Percentiles rank a stretch among this genome's conserved stretches.
Evolutionary conservation across 2,888 invertebrate genomes (phyloP).

Genomic region (Pterobdella sp.): DNA sequence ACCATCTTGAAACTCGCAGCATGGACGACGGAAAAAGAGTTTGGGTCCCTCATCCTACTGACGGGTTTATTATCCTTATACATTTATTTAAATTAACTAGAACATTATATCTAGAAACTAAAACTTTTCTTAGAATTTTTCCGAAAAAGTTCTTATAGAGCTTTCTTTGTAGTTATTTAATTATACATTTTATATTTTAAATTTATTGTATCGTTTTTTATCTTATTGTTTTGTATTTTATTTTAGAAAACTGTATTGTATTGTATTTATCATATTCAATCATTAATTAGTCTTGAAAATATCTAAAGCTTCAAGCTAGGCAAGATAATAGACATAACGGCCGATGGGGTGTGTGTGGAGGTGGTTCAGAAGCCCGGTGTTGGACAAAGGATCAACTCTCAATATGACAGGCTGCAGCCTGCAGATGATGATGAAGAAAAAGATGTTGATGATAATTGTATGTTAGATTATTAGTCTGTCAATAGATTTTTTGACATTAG

Average conservation of each 20-base stretch:
- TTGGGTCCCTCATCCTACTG: conserved; percentile 82
- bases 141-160: too few species aligned
- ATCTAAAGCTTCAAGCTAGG: conserved; percentile 66
- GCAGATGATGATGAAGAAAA: conserved; percentile 77
- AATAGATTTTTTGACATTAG: background rate
- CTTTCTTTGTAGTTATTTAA: too few species aligned
- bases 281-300: too few species aligned
- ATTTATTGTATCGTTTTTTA: too few species aligned
- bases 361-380: conserved; percentile 23
- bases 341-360: conserved; percentile 66
- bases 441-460: conserved; percentile 85
- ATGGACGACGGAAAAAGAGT: conserved; percentile 59
- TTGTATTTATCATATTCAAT: too few species aligned
- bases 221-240: too few species aligned
- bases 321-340: conserved; percentile 66
- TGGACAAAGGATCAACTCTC: conserved; percentile 60
- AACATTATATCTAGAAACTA: too few species aligned
- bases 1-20: background rate
- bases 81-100: too few species aligned
- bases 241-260: too few species aligned
- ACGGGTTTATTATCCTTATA: too few species aligned
- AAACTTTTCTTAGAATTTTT: too few species aligned
- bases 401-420: conserved; percentile 79
- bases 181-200: too few species aligned
- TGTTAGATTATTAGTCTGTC: conserved; percentile 52